phyloP scores from a whole-genome alignment of 2,888 invertebrate species.

The Balanococcus diminutus region DNA sequence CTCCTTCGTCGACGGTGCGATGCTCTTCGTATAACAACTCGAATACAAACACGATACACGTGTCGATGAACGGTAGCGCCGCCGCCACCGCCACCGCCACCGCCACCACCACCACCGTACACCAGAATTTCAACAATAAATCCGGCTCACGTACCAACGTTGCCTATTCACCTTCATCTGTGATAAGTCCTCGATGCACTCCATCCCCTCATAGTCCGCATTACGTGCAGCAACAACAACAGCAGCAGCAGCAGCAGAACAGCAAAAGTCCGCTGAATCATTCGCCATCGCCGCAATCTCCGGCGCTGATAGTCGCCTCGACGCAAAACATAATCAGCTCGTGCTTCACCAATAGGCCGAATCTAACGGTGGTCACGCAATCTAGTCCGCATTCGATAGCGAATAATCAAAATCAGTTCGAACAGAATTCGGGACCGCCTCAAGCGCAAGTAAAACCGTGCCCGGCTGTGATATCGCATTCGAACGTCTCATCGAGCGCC shows the following conservation, averaged over 20 bases:
- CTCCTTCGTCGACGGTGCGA: background rate
- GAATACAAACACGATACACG: background rate
- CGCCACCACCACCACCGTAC: too few relatives aligned
- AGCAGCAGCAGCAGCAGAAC: background rate
- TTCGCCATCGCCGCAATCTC: slow-evolving; percentile 56
- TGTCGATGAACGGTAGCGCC: background rate
- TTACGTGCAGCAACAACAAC: background rate
- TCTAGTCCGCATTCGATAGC: slow-evolving; percentile 52
- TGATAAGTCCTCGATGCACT: slow-evolving; percentile 57
- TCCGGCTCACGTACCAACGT: background rate
- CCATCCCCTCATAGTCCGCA: slow-evolving; percentile 56
- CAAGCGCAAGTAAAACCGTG: slow-evolving; percentile 55
- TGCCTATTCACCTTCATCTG: slow-evolving; percentile 52
- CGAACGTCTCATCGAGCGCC: slow-evolving; percentile 41
- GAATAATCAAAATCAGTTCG: slow-evolving; percentile 3
- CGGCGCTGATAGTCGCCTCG: slow-evolving; percentile 53
- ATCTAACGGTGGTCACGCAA: slow-evolving; percentile 59
- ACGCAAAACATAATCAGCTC: slow-evolving; percentile 59
- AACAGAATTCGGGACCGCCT: slow-evolving; percentile 13
- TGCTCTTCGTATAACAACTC: background rate
- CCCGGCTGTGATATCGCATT: slow-evolving; percentile 56
- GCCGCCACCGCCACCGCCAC: too few relatives aligned
- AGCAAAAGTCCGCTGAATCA: slow-evolving; percentile 56
- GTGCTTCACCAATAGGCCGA: slow-evolving; percentile 63
- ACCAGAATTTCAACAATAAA: background rate